A percentile compares a stretch with the other conserved stretches of the same genome.
Evolutionary conservation across 2,113 vertebrate genomes (phyloP).

Genomic region (Pyxicephalus adspersus): DNA sequence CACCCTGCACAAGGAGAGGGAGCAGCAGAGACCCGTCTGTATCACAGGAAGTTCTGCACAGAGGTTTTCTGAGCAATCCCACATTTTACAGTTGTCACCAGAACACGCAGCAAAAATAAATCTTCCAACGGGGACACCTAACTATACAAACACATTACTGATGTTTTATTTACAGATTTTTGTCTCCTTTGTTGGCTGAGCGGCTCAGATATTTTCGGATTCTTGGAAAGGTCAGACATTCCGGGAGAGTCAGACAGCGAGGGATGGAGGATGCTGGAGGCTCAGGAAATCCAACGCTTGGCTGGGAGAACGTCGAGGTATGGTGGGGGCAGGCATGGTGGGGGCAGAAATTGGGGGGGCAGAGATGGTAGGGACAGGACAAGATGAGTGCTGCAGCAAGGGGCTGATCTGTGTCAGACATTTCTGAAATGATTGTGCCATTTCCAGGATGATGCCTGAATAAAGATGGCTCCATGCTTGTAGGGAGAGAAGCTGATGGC

Average conservation of each 20-base stretch:
- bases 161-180: background rate
- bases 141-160: too few species aligned
- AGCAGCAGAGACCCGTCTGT: too few species aligned
- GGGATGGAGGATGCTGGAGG: background rate
- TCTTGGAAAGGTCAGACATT: slow-evolving; percentile 3
- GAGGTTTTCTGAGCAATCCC: background rate
- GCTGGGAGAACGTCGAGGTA: background rate
- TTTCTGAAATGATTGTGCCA: too few species aligned
- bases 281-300: background rate
- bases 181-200: background rate
- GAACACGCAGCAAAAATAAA: background rate
- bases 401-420: background rate
- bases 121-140: background rate
- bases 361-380: background rate
- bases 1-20: too few species aligned
- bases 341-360: too few species aligned
- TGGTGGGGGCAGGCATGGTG: too few species aligned
- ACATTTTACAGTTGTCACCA: background rate
- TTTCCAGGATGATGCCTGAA: too few species aligned
- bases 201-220: background rate
- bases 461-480: too few species aligned
- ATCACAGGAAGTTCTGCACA: background rate
- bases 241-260: background rate
- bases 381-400: background rate
- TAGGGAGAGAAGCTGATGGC: too few species aligned